Conservation (phyloP, 2,113 vertebrate species). For the Microcebus tavaratra region DNA sequence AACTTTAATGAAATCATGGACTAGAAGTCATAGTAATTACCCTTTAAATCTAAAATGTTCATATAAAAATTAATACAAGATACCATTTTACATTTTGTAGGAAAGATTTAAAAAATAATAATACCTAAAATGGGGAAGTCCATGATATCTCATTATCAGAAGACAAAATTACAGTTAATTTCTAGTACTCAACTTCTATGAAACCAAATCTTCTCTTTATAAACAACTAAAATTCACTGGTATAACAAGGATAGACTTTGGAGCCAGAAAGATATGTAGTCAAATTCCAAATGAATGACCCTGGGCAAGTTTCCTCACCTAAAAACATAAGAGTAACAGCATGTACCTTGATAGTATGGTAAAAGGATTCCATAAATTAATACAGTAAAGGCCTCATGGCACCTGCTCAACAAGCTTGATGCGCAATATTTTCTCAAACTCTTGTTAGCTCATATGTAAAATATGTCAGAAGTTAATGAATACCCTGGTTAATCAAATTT, state of each 20-base stretch:
- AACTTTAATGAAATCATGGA: not conserved
- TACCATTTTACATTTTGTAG: not conserved
- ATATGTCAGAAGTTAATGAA: not conserved
- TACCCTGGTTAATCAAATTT: not conserved
- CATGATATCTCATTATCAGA: not conserved
- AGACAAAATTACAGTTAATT: conserved; percentile 5
- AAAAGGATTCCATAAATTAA: not conserved
- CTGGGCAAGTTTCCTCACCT: not conserved
- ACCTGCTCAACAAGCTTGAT: not conserved
- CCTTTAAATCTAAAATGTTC: not conserved
- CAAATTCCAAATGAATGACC: not conserved
- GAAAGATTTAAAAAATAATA: not conserved
- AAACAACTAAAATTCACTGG: not conserved
- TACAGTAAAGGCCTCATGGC: not conserved
- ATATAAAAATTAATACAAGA: not conserved
- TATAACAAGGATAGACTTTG: not conserved
- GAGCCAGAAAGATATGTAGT: not conserved
- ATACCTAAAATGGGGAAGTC: not conserved
- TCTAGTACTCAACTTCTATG: not conserved
- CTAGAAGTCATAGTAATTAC: not conserved
- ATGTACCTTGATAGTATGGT: not conserved
- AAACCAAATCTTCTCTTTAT: not conserved
- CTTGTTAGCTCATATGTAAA: not conserved
- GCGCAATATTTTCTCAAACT: not conserved
- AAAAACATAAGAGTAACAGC: not conserved